A percentile compares a stretch with the other conserved stretches of the same genome.
Conservation (phyloP, 2,888 invertebrate genomes). For the Ectropis crepuscularia region DNA sequence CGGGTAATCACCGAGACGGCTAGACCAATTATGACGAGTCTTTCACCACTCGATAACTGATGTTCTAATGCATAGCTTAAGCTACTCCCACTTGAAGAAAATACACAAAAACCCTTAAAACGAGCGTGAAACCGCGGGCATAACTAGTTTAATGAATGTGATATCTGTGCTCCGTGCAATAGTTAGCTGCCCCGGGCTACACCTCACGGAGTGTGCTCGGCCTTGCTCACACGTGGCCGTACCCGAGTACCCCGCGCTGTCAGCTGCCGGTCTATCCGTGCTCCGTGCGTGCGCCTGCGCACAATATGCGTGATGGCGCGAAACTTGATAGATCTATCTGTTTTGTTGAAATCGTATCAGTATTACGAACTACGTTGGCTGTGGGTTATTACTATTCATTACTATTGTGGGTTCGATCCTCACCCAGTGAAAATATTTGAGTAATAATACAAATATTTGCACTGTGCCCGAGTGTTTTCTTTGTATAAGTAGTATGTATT, state of each 20-base stretch:
- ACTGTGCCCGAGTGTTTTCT: too few relatives aligned
- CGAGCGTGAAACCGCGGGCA: too few relatives aligned
- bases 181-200: background rate
- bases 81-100: too few relatives aligned
- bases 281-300: slow-evolving; percentile 6
- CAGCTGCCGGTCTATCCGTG: slow-evolving; percentile 2
- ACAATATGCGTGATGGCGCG: slow-evolving; percentile 1
- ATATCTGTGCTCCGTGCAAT: background rate
- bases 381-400: background rate
- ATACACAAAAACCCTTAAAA: too few relatives aligned
- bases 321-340: slow-evolving; percentile 12
- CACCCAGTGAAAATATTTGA: too few relatives aligned
- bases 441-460: too few relatives aligned
- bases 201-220: slow-evolving; percentile 21
- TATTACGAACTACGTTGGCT: background rate
- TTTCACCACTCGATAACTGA: too few relatives aligned
- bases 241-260: too few relatives aligned
- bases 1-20: too few relatives aligned
- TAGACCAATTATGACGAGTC: too few relatives aligned
- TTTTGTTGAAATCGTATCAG: slow-evolving; percentile 3
- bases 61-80: too few relatives aligned
- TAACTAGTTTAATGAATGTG: background rate
- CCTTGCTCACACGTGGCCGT: slow-evolving; percentile 48
- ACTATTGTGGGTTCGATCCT: background rate
- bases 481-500: too few relatives aligned